A percentile compares a stretch with the other conserved stretches of the same genome.
Evolutionary conservation across 2,797 vertebrate species (phyloP).

Genomic region (Centroberyx gerrardi): DNA sequence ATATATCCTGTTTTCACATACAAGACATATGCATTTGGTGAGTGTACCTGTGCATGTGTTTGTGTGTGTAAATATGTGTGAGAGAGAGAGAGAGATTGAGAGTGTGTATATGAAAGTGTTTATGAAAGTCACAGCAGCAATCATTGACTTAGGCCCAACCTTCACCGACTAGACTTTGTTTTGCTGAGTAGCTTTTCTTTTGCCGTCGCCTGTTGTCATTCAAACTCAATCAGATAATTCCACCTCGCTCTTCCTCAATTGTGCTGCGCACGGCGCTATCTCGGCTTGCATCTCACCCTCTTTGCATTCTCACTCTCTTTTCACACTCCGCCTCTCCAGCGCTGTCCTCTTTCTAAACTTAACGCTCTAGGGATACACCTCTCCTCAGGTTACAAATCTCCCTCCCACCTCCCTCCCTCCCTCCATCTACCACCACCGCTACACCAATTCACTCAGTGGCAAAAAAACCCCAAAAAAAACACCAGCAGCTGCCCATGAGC

Average conservation of each 20-base stretch:
- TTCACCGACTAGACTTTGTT: conserved; percentile 20
- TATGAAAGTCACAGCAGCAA: conserved; percentile 34
- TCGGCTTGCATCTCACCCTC: conserved; percentile 44
- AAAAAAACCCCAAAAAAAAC: conserved; percentile 4
- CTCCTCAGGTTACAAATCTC: conserved; percentile 69
- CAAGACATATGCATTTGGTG: neutral
- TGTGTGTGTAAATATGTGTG: conserved; percentile 12
- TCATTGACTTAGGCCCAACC: conserved; percentile 31
- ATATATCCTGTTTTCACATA: conserved; percentile 8
- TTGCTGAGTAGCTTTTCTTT: conserved; percentile 14
- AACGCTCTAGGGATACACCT: conserved; percentile 61
- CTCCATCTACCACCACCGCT: conserved; percentile 37
- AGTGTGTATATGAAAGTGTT: too few species aligned
- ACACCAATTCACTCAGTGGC: conserved; percentile 27
- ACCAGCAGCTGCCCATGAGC: conserved; percentile 54
- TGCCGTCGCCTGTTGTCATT: conserved; percentile 37
- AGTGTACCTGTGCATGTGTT: conserved; percentile 3
- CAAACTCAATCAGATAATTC: conserved; percentile 59
- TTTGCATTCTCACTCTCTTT: conserved; percentile 22
- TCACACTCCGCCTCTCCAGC: conserved; percentile 47
- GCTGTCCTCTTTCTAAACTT: conserved; percentile 56
- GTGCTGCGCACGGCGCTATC: conserved; percentile 20
- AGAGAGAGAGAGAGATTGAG: conserved; percentile 1
- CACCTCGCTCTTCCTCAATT: conserved; percentile 17
- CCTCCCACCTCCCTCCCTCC: conserved; percentile 18